phyloP scores from a whole-genome alignment of 2,888 invertebrate genomes.

The Chloroclysta siterata region DNA sequence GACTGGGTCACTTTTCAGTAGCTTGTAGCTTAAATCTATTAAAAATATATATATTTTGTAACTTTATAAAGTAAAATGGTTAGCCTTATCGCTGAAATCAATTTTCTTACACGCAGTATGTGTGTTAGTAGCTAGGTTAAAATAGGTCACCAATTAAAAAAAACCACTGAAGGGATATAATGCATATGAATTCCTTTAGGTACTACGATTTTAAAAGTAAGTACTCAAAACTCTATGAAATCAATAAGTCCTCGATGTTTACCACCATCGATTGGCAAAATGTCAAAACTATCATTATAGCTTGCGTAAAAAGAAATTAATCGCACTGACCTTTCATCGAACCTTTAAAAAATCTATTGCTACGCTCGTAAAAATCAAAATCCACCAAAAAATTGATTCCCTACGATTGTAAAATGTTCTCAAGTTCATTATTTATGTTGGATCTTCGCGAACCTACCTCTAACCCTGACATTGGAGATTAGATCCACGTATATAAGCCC shows the following conservation, averaged over 20 bases:
- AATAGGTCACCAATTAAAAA: too few relatives aligned
- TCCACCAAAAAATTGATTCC: constrained; percentile 35
- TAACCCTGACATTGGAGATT: constrained; percentile 69
- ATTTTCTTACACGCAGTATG: too few relatives aligned
- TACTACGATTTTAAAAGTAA: too few relatives aligned
- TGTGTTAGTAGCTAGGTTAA: too few relatives aligned
- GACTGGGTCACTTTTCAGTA: too few relatives aligned
- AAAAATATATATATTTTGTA: too few relatives aligned
- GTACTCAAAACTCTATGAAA: not conserved
- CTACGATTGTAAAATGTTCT: constrained; percentile 38
- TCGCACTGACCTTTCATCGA: constrained; percentile 25
- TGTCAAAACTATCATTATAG: constrained; percentile 12
- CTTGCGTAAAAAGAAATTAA: constrained; percentile 26
- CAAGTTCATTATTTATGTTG: constrained; percentile 36
- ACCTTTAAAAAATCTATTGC: constrained; percentile 19
- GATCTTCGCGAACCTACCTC: constrained; percentile 29
- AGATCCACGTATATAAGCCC: constrained; percentile 68
- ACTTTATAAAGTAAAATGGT: too few relatives aligned
- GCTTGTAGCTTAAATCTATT: too few relatives aligned
- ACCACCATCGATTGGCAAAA: constrained; percentile 4
- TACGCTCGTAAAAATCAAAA: constrained; percentile 22
- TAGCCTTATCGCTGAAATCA: too few relatives aligned
- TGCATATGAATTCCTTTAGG: too few relatives aligned
- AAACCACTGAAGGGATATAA: too few relatives aligned
- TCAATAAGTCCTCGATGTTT: constrained; percentile 13